These are phyloP conservation scores for Salminus brasiliensis DNA, from an alignment of 2,113 vertebrate species.

Conservation along the genomic window DNA sequence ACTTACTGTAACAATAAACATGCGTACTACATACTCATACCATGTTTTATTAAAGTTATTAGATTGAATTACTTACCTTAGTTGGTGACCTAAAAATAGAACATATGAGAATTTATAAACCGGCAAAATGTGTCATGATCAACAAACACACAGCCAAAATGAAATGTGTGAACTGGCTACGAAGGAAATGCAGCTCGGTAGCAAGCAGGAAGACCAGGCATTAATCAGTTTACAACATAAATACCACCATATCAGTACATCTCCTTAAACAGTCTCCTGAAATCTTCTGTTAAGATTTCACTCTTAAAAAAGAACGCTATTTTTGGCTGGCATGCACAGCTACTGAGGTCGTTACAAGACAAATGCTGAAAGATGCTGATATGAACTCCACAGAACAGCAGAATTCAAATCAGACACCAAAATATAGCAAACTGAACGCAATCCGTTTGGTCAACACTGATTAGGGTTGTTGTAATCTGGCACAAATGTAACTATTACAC, in stretches of 20 bases:
- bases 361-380: not conserved
- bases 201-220: slow-evolving; percentile 28
- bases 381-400: not conserved
- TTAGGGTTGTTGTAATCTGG: not conserved
- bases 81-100: slow-evolving; percentile 74
- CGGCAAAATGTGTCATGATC: not conserved
- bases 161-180: not conserved
- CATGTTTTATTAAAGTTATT: not conserved
- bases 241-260: not conserved
- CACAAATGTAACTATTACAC: slow-evolving; percentile 20
- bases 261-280: not conserved
- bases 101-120: slow-evolving; percentile 54
- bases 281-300: slow-evolving; percentile 1
- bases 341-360: not conserved
- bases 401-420: slow-evolving; percentile 10
- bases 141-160: not conserved
- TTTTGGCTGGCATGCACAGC: slow-evolving; percentile 24
- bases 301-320: not conserved
- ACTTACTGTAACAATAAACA: no score
- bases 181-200: not conserved
- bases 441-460: not conserved
- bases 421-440: not conserved
- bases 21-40: not conserved
- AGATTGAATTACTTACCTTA: slow-evolving; percentile 68
- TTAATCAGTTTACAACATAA: not conserved